A percentile compares a stretch with the other conserved stretches of the same genome.
phyloP scores from a whole-genome alignment of 2,797 vertebrate species.

The Enoplosus armatus region DNA sequence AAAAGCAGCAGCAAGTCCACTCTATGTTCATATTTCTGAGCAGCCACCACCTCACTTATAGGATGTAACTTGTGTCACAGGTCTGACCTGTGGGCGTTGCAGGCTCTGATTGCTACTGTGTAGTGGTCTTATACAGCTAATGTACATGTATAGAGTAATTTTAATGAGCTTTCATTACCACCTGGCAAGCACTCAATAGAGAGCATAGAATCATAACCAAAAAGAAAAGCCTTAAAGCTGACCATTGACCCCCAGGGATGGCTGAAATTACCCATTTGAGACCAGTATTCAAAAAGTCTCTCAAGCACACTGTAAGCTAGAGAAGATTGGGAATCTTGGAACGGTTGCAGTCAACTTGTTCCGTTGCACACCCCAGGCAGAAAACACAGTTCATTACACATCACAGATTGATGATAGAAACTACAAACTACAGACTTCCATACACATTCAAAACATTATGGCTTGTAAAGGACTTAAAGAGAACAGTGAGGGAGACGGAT shows the following conservation, averaged over 20 bases:
- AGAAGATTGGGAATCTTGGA: not conserved
- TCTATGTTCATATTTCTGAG: slow-evolving; percentile 3
- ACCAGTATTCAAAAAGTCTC: not conserved
- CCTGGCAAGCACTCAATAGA: slow-evolving; percentile 2
- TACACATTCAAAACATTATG: not conserved
- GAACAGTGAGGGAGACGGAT: slow-evolving; percentile 5
- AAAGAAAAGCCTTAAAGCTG: slow-evolving; percentile 15
- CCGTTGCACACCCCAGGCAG: not conserved
- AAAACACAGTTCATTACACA: not conserved
- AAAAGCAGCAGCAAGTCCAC: not conserved
- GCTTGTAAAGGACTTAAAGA: not conserved
- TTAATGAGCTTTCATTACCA: slow-evolving; percentile 1
- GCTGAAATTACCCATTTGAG: not conserved
- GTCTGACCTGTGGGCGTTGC: not conserved
- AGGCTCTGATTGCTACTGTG: slow-evolving; percentile 47
- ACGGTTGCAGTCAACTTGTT: not conserved
- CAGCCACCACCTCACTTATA: not conserved
- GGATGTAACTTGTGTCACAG: not conserved
- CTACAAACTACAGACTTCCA: too few species aligned
- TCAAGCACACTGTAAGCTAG: slow-evolving; percentile 15
- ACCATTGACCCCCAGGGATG: not conserved
- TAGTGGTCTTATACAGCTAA: slow-evolving; percentile 37
- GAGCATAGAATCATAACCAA: slow-evolving; percentile 23
- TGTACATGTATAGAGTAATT: not conserved
- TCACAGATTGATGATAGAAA: slow-evolving; percentile 9